Evolutionary conservation across 2,888 invertebrate species (phyloP).

Genomic region (Hemaris fuciformis): DNA sequence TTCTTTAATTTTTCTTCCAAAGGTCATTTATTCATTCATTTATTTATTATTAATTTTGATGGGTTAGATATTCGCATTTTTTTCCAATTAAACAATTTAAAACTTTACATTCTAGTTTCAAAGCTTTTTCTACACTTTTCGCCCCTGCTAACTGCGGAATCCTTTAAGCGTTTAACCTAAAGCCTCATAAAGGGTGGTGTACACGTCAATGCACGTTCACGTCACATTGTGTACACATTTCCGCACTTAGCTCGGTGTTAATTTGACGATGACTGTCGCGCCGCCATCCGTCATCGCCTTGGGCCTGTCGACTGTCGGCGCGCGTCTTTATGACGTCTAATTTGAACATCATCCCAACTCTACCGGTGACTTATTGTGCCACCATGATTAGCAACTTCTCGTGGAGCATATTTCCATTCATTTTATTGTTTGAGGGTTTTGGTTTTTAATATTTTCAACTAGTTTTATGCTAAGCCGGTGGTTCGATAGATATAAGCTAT

Average conservation of each 20-base stretch:
- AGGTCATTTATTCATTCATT: too few relatives aligned
- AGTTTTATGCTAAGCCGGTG: too few relatives aligned
- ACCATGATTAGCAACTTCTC: slow-evolving; percentile 51
- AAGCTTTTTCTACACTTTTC: too few relatives aligned
- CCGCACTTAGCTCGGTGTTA: slow-evolving; percentile 74
- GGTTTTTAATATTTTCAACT: neutral
- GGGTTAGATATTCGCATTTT: too few relatives aligned
- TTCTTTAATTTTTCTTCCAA: too few relatives aligned
- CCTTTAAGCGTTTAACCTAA: neutral
- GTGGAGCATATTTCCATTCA: neutral
- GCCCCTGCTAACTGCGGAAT: too few relatives aligned
- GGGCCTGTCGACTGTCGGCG: slow-evolving; percentile 40
- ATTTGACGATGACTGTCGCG: slow-evolving; percentile 75
- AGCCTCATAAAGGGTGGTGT: slow-evolving; percentile 29
- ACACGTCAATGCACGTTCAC: slow-evolving; percentile 47
- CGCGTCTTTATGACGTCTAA: slow-evolving; percentile 70
- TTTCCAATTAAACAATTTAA: too few relatives aligned
- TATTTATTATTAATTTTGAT: too few relatives aligned
- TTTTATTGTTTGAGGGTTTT: neutral
- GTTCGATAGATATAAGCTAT: neutral
- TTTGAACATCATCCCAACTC: slow-evolving; percentile 68
- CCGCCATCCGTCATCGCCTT: slow-evolving; percentile 70
- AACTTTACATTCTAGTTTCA: too few relatives aligned
- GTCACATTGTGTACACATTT: slow-evolving; percentile 71
- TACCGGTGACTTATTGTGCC: slow-evolving; percentile 68